Percentiles rank a stretch among this genome's conserved stretches.
These are phyloP conservation scores for Chrysopilus asiliformis DNA, from an alignment of 2,888 invertebrate genomes.

Conservation along the genomic window DNA sequence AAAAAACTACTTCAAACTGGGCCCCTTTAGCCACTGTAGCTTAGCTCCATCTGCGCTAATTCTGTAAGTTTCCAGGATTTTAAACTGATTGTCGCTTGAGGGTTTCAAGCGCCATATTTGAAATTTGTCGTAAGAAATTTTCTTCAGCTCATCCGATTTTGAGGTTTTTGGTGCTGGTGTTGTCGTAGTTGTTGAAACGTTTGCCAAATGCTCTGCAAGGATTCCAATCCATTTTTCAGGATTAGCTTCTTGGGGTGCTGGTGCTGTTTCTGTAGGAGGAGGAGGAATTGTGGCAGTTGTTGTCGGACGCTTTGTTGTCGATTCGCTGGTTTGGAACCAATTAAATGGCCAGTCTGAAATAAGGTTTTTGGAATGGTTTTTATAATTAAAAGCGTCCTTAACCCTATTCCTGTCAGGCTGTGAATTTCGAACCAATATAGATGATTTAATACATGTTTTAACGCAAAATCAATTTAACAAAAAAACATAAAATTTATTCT, in stretches of 20 bases:
- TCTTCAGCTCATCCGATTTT: conserved; percentile 13
- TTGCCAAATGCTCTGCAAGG: conserved; percentile 31
- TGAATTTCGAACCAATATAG: too few relatives aligned
- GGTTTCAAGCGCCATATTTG: conserved; percentile 40
- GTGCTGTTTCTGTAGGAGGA: conserved; percentile 23
- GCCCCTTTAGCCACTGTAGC: conserved; percentile 46
- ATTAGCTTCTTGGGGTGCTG: conserved; percentile 33
- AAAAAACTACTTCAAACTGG: conserved; percentile 36
- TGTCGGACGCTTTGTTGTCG: conserved; percentile 16
- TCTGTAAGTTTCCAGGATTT: conserved; percentile 35
- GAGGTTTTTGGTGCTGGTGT: conserved; percentile 21
- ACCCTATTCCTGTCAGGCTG: too few relatives aligned
- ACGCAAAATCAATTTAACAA: too few relatives aligned
- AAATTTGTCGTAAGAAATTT: conserved; percentile 36
- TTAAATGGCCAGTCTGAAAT: conserved; percentile 38
- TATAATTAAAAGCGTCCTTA: too few relatives aligned
- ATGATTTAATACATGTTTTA: too few relatives aligned
- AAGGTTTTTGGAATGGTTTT: too few relatives aligned
- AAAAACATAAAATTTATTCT: too few relatives aligned
- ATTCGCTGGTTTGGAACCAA: conserved; percentile 35
- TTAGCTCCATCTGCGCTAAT: conserved; percentile 38
- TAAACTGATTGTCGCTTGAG: conserved; percentile 34
- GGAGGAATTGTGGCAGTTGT: conserved; percentile 26
- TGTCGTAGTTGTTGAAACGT: conserved; percentile 23
- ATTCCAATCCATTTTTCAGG: conserved; percentile 34